A percentile compares a stretch with the other conserved stretches of the same genome.
phyloP scores from a whole-genome alignment of 2,888 invertebrate genomes.

The Sminthurides aquaticus region DNA sequence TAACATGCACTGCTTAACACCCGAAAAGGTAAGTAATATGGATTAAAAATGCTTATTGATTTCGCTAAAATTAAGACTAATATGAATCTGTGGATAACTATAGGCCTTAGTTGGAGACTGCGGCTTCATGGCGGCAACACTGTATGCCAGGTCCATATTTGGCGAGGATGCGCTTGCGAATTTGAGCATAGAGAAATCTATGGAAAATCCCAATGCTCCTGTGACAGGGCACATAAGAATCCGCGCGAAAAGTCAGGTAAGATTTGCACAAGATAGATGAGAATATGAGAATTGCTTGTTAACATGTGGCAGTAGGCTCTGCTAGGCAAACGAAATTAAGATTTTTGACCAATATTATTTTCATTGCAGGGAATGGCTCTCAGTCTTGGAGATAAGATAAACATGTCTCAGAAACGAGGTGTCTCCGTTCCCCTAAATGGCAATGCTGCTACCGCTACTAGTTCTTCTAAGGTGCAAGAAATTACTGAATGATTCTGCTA shows the following conservation, averaged over 20 bases:
- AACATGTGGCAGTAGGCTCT: no score
- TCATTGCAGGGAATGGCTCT: constrained; percentile 86
- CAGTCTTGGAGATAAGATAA: constrained; percentile 96
- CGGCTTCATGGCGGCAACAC: constrained; percentile 98
- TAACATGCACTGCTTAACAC: constrained; percentile 98
- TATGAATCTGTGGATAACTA: constrained; percentile 24
- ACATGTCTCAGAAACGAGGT: constrained; percentile 71
- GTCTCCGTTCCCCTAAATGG: constrained; percentile 3
- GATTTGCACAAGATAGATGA: no score
- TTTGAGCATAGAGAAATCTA: constrained; percentile 92
- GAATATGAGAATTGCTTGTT: no score
- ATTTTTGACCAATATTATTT: constrained; percentile 12
- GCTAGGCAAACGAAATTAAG: not conserved
- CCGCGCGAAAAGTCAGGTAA: constrained; percentile 93
- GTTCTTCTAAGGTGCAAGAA: not conserved
- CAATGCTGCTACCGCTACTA: constrained; percentile 9
- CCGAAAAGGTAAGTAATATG: constrained; percentile 76
- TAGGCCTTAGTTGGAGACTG: constrained; percentile 91
- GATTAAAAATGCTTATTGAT: not conserved
- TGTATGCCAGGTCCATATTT: constrained; percentile 96
- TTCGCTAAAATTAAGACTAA: not conserved
- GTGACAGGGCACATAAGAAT: constrained; percentile 97
- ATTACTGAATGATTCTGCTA: no score
- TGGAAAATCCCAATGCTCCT: constrained; percentile 75
- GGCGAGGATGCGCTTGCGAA: constrained; percentile 99